Conservation (phyloP, 2,888 invertebrate species). For the Drosophila testacea region DNA sequence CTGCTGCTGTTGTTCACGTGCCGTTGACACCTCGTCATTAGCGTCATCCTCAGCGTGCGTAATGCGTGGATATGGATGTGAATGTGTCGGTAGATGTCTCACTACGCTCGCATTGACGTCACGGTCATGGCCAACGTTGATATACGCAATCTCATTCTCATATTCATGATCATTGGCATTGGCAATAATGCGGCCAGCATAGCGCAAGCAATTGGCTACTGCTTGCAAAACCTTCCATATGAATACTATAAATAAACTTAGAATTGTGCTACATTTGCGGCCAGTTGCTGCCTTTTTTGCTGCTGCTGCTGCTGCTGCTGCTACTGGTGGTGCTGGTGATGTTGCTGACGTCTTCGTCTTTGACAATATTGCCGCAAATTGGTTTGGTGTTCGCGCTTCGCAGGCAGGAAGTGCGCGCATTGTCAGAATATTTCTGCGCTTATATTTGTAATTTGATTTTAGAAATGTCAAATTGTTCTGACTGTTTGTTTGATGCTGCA, state of each 20-base stretch:
- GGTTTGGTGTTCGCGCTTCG: slow-evolving; percentile 65
- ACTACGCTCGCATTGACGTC: slow-evolving; percentile 61
- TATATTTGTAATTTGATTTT: slow-evolving; percentile 85
- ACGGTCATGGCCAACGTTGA: slow-evolving; percentile 56
- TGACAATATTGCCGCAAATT: slow-evolving; percentile 72
- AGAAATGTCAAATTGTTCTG: slow-evolving; percentile 81
- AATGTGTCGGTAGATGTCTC: slow-evolving; percentile 28
- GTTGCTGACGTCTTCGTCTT: slow-evolving; percentile 54
- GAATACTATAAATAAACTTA: slow-evolving; percentile 80
- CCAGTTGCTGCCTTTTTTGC: slow-evolving; percentile 36
- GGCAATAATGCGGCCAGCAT: slow-evolving; percentile 53
- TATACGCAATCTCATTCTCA: slow-evolving; percentile 26
- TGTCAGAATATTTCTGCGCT: slow-evolving; percentile 80
- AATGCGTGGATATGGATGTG: slow-evolving; percentile 31
- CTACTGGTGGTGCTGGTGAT: slow-evolving; percentile 34
- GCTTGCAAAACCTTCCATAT: slow-evolving; percentile 73
- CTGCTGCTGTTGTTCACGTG: slow-evolving; percentile 67
- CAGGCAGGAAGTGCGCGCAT: slow-evolving; percentile 69
- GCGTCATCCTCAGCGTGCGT: slow-evolving; percentile 54
- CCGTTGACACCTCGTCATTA: slow-evolving; percentile 82
- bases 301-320: slow-evolving; percentile 11
- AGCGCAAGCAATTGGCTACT: slow-evolving; percentile 58
- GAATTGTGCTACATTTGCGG: slow-evolving; percentile 76
- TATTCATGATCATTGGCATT: slow-evolving; percentile 24
- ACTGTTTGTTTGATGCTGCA: slow-evolving; percentile 62